Percentiles rank a stretch among this genome's conserved stretches.
Conservation (phyloP, 1,140 invertebrate species). For the Triops longicaudatus region DNA sequence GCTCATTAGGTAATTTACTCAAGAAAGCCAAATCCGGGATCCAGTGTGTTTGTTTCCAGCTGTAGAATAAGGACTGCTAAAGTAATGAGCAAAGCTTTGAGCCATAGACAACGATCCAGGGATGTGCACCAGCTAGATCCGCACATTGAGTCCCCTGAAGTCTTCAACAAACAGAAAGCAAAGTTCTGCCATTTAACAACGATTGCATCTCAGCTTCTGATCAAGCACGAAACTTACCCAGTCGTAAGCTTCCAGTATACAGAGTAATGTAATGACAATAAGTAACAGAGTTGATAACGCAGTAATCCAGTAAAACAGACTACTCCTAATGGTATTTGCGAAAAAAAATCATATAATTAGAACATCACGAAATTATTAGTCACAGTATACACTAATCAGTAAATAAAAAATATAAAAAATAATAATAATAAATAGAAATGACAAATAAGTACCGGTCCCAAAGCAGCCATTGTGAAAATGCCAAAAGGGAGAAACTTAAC, state of each 20-base stretch:
- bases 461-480: not conserved
- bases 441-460: not conserved
- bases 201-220: too few species aligned
- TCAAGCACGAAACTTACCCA: not conserved
- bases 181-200: not conserved
- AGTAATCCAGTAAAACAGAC: not conserved
- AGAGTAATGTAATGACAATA: not conserved
- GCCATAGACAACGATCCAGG: conserved; percentile 32
- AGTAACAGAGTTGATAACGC: not conserved
- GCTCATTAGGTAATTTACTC: not conserved
- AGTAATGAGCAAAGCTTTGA: conserved; percentile 33
- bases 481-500: not conserved
- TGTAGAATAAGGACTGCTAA: conserved; percentile 29
- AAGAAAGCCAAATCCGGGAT: not conserved
- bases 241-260: not conserved
- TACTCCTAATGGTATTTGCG: not conserved
- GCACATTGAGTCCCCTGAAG: not conserved
- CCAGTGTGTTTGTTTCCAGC: not conserved
- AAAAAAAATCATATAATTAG: not conserved
- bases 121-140: conserved; percentile 20
- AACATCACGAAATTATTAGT: not conserved
- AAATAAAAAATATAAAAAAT: too few species aligned
- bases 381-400: not conserved
- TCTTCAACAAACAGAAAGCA: not conserved
- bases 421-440: too few species aligned